Base-by-base conservation (phyloP, 2,113 vertebrate genomes). In the Pterophyllum scalare region DNA sequence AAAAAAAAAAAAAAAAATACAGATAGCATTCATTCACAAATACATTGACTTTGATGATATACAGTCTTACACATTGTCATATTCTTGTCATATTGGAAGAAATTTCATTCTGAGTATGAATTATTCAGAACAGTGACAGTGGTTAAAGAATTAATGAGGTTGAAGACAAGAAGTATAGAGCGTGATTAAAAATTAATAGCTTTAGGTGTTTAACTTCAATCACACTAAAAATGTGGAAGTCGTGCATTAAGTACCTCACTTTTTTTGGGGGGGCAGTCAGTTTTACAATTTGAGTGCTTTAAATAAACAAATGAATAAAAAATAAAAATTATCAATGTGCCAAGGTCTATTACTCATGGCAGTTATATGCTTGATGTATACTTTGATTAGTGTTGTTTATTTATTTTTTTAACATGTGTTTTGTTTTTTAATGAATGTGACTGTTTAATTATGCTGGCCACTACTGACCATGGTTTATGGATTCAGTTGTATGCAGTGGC, bases 21-120 rank as follows among this genome's bases (percentile, higher is more conserved):
- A 74, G 82, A 88, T 72, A 43, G 12, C 26, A 20, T 81, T 75
- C 40, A 64, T 75, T 76, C 26, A 67, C 59, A 87, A 84, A 92
- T 87, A 12, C 49, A 10, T 26, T 17, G 33, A 62, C 58, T 52
- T n/a, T 79, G 46, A 54, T 28, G 33, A 78, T 43, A 49, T 8
- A 7, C 17, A 13, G 24, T 12, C 40, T 26, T 46, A 6, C 24
- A 49, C 54, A 22, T 22, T 70, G 22, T 46, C 75, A 75, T 26
- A n/a, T 33, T 2, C 14, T 22, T 70, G 14, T 75, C 57, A 59
- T n/a, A 6, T 70, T 49, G 54, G 20, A 78, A 20, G n/a, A 61
- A 38, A 67, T n/a, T 38, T 59, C 15, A 43, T 20, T 56, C 2
- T 2, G 20, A 26, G 12, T 13, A 26, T 20, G 28, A 65, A 49